phyloP scores from a whole-genome alignment of 2,113 vertebrate genomes.

The Cnemophilus loriae region DNA sequence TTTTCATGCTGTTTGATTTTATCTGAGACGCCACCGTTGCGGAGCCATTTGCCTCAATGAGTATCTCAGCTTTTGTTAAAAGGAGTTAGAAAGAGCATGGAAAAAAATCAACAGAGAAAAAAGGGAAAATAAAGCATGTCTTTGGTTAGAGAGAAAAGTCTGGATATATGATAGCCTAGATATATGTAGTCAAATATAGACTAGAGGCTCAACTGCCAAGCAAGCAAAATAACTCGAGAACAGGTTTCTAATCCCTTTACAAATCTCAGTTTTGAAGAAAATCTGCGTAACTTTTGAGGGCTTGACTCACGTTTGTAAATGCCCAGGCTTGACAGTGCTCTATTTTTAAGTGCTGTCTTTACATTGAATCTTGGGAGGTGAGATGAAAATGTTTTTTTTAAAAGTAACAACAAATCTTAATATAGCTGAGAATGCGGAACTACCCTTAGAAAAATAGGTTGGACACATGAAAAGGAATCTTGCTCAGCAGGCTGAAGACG shows the following conservation, averaged over 20 bases:
- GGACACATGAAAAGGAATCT: conserved; percentile 62
- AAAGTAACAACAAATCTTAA: conserved; percentile 49
- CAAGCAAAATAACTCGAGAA: background rate
- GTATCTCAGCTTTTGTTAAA: background rate
- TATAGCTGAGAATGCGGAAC: conserved; percentile 74
- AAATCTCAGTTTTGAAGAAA: conserved; percentile 11
- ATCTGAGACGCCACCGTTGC: background rate
- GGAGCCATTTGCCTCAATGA: background rate
- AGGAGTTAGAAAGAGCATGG: background rate
- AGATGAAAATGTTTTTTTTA: background rate
- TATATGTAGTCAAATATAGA: background rate
- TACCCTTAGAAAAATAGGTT: conserved; percentile 54
- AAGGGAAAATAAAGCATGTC: background rate
- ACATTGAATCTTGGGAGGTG: conserved; percentile 5
- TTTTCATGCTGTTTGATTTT: background rate
- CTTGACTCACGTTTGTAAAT: background rate
- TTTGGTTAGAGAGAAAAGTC: background rate
- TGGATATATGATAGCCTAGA: background rate
- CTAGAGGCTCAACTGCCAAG: background rate
- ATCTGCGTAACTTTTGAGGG: background rate
- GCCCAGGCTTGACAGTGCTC: conserved; percentile 7
- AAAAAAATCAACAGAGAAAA: background rate
- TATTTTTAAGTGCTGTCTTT: conserved; percentile 39
- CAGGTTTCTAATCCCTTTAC: background rate
- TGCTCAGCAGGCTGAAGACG: conserved; percentile 61